Conservation (phyloP, 2,888 invertebrate genomes). For the Caenorhabditis sinica region DNA sequence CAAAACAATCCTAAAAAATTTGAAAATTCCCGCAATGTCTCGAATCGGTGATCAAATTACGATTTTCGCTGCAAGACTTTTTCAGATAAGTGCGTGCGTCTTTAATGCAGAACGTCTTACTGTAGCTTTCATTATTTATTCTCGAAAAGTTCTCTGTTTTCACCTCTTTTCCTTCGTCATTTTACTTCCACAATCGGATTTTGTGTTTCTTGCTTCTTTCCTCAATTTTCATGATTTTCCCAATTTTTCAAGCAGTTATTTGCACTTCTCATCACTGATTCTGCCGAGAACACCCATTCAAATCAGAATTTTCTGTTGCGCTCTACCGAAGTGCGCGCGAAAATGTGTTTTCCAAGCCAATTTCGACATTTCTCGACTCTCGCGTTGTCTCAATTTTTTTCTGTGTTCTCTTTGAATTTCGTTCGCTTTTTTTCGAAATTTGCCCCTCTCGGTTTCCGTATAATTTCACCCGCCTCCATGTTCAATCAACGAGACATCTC, state of each 20-base stretch:
- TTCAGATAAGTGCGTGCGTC: neutral
- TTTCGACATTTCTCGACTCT: neutral
- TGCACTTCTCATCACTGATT: neutral
- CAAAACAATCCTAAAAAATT: slow-evolving; percentile 11
- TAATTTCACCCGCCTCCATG: no score
- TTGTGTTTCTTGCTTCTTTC: neutral
- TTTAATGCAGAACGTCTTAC: neutral
- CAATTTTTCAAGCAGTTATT: neutral
- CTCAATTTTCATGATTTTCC: neutral
- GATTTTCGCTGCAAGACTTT: neutral
- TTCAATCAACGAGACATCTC: no score
- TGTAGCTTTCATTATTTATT: slow-evolving; percentile 13
- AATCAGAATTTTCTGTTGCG: neutral
- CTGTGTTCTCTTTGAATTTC: neutral
- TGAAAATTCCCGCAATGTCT: slow-evolving; percentile 6
- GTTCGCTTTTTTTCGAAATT: neutral
- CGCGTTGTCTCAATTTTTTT: neutral
- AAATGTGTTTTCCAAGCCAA: slow-evolving; percentile 8
- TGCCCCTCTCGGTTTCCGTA: neutral
- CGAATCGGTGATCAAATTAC: slow-evolving; percentile 5
- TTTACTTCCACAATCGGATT: neutral
- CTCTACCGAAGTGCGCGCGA: slow-evolving; percentile 51
- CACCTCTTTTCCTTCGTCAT: neutral
- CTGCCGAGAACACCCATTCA: neutral
- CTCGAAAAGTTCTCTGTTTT: neutral